Base-by-base conservation (phyloP, 2,888 invertebrate genomes). In the Apodemia mormo region DNA sequence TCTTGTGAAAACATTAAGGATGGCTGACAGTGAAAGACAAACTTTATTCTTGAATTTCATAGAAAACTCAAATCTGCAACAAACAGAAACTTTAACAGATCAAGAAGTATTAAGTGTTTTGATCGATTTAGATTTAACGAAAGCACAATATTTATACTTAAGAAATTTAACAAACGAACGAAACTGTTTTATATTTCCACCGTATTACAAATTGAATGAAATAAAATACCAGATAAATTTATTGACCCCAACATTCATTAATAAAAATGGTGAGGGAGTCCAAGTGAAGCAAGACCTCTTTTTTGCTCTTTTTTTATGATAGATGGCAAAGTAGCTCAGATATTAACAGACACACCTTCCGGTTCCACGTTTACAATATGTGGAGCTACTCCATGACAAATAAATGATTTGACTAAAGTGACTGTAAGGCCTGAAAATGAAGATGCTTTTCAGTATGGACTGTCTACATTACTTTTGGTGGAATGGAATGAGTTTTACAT, bases 131-230 rank as follows among this genome's bases (percentile, higher is more conserved):
- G 70, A 71, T 70, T 40, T 73, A 70, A 70, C 66, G 12, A 71
- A 73, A 71, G 68, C 66, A 68, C 73, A 73, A 65, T 73, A 73
- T 71, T 30, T 66, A 29, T 68, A 72, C 66, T 49, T 68, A 49
- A 71, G 68, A 22, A 73, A 73, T 66, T 69, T 65, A 56, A 65
- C 22, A 37, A 37, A 52, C 40, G 69, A 69, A 14, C 54, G 66
- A 65, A 69, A 52, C 29, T 69, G 68, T 66, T 69, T 45, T 65
- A 66, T 65, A 56, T 69, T 69, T 40, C 54, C 66, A 56, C 40
- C 69, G 9, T 70, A 68, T 65, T 58, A 54, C 37, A 7, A 45
- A 7, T 45, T 45, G 9, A 7, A 7, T 49, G 12, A 66, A 22
- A 9, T 33, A 52, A 33, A 52, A 33, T 14, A 29, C 8, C 67